phyloP scores from a whole-genome alignment of 2,113 vertebrate genomes.

The Indicator maculatus region DNA sequence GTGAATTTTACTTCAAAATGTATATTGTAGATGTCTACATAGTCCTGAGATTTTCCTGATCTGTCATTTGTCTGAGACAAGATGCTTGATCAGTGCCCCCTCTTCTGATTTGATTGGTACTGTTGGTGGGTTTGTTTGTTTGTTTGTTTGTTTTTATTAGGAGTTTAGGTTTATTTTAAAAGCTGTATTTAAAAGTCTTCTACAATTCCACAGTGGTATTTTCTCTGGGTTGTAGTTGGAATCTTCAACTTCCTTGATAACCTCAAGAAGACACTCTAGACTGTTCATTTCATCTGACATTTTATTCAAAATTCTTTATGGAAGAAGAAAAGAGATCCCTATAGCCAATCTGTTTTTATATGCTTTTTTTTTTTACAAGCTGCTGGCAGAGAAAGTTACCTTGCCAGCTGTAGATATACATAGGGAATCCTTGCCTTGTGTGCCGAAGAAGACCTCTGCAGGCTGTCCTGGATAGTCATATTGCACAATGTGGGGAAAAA shows the following conservation, averaged over 20 bases:
- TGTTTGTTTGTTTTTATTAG: neutral
- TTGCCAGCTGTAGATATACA: neutral
- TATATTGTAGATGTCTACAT: neutral
- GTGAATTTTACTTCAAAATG: neutral
- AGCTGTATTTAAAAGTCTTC: neutral
- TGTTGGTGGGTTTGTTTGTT: neutral
- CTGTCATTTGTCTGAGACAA: neutral
- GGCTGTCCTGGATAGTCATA: neutral
- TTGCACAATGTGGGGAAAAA: neutral
- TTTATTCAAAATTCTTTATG: slow-evolving; percentile 19
- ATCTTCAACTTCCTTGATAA: slow-evolving; percentile 6
- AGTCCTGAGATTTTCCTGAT: neutral
- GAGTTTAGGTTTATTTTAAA: neutral
- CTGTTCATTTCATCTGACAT: slow-evolving; percentile 17
- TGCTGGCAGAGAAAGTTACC: slow-evolving; percentile 10
- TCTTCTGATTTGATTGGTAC: neutral
- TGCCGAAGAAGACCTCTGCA: neutral
- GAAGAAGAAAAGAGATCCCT: neutral
- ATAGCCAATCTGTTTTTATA: neutral
- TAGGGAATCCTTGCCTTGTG: slow-evolving; percentile 10
- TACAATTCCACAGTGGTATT: neutral
- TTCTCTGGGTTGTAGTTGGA: neutral
- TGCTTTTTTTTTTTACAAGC: slow-evolving; percentile 38
- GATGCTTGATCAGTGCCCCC: neutral
- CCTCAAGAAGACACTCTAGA: neutral